Percentiles rank a stretch among this genome's conserved stretches.
phyloP scores from a whole-genome alignment of 2,888 invertebrate genomes.

The Tenthredo mesomela region DNA sequence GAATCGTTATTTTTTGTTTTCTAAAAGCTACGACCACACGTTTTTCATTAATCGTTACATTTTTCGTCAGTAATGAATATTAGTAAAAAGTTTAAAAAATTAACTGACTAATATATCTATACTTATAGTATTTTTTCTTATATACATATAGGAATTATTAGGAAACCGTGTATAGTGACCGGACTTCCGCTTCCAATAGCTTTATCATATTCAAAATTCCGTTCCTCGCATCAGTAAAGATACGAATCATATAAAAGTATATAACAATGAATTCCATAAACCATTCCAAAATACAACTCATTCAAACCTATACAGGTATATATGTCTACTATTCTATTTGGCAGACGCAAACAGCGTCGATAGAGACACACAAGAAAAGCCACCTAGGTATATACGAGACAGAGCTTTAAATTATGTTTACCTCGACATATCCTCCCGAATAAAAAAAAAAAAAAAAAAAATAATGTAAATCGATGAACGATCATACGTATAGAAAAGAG shows the following conservation, averaged over 20 bases:
- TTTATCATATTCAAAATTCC: background rate
- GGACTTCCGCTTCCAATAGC: background rate
- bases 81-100: background rate
- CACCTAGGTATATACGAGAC: background rate
- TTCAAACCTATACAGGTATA: background rate
- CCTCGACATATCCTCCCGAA: background rate
- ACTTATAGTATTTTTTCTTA: background rate
- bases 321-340: background rate
- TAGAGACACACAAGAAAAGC: background rate
- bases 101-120: background rate
- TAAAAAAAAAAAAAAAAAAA: too few relatives aligned
- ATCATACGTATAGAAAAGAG: background rate
- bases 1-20: background rate
- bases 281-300: background rate
- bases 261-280: background rate
- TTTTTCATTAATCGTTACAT: background rate
- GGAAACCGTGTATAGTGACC: background rate
- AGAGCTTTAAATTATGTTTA: constrained; percentile 9
- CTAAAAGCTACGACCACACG: background rate
- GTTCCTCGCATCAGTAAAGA: background rate
- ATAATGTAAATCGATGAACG: too few relatives aligned
- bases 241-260: background rate
- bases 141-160: background rate
- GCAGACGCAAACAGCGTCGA: background rate
- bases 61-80: background rate